phyloP scores from a whole-genome alignment of 2,797 vertebrate species.

The Schizopygopsis malacanthus region DNA sequence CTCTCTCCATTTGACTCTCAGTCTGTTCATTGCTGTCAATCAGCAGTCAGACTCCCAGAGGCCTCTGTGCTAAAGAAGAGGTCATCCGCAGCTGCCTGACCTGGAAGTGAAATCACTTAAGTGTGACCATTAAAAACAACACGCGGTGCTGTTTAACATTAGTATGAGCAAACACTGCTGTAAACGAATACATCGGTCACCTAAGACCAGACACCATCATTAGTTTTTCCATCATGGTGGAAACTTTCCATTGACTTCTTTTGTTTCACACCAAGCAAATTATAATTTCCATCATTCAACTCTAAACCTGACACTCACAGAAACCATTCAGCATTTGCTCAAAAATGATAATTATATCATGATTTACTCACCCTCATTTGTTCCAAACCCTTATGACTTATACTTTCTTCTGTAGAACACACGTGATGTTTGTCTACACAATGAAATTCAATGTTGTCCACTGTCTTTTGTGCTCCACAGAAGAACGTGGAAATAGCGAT shows the following conservation, averaged over 20 bases:
- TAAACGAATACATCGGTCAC: neutral
- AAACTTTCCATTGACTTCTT: neutral
- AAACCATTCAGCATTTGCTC: neutral
- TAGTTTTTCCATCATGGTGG: neutral
- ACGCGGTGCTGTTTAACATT: constrained; percentile 16
- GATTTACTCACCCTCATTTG: neutral
- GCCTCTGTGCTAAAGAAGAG: constrained; percentile 61
- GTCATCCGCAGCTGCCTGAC: constrained; percentile 66
- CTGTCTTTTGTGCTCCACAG: neutral
- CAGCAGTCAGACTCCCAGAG: constrained; percentile 30
- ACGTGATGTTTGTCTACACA: neutral
- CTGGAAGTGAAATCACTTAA: constrained; percentile 68
- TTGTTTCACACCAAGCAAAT: neutral
- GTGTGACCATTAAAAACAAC: constrained; percentile 51
- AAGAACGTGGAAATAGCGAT: neutral
- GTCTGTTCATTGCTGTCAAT: constrained; percentile 41
- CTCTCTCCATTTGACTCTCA: constrained; percentile 26
- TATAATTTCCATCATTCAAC: constrained; percentile 3
- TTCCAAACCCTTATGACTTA: neutral
- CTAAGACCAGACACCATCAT: neutral
- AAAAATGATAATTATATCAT: neutral
- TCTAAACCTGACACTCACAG: neutral
- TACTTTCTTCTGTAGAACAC: neutral
- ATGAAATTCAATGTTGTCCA: neutral
- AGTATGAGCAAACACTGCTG: constrained; percentile 15